Evolutionary conservation across 1,140 invertebrate species (phyloP).

Genomic region (Zaprionus capensis): DNA sequence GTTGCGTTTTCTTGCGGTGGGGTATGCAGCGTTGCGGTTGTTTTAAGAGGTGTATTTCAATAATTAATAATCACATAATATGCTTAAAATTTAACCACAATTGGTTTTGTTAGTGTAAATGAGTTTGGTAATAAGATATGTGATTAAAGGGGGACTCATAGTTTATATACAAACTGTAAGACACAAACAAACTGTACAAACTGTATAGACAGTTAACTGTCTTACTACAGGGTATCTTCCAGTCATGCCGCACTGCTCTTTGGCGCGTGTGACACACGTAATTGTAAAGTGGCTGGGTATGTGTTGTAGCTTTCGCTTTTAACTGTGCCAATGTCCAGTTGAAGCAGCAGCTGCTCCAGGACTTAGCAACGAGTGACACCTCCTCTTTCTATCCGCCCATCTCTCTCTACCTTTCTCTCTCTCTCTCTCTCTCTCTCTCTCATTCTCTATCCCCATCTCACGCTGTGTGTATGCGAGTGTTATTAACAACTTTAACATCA

Average conservation of each 20-base stretch:
- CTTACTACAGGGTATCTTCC: background rate
- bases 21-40: background rate
- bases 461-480: slow-evolving; percentile 35
- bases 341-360: background rate
- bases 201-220: background rate
- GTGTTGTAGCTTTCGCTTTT: slow-evolving; percentile 64
- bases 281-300: slow-evolving; percentile 64
- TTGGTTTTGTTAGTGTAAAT: background rate
- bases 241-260: background rate
- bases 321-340: slow-evolving; percentile 56
- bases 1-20: background rate
- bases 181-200: too few relatives aligned
- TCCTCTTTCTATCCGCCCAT: background rate
- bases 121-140: background rate
- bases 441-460: slow-evolving; percentile 8
- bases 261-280: slow-evolving; percentile 36
- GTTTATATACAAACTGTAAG: too few relatives aligned
- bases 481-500: slow-evolving; percentile 80
- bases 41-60: background rate
- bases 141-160: background rate
- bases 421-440: background rate
- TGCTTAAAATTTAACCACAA: background rate
- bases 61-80: background rate
- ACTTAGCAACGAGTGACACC: slow-evolving; percentile 5
- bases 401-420: background rate